Base-by-base conservation (phyloP, 2,888 invertebrate species). In the Alviniconcha strummeri region DNA sequence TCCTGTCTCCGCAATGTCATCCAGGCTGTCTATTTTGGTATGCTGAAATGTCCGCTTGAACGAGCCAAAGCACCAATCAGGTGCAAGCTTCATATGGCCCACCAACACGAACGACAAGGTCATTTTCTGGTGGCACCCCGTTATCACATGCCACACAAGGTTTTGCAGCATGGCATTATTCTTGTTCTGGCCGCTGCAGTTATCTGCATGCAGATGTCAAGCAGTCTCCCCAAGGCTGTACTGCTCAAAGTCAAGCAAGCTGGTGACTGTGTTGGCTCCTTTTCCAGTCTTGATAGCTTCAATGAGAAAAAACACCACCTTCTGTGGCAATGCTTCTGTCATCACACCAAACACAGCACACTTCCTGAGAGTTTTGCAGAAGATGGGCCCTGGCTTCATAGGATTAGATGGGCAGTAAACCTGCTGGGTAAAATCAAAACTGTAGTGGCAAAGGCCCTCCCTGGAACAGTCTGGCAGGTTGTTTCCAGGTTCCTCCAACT, bases 351-450 rank as follows among this genome's bases (percentile, higher is more conserved):
- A 82, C 2, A 84, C 7, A 7, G 79, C 75, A 56, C 82, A 84
- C 17, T 82, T 79, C 8, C 76, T 54, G 0, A 80, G 84, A 15
- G 84, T 80, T 82, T 86, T 76, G 71, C 87, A 86, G 79, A 81
- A 87, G 54, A 87, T 72, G 4, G 85, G 87, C 5, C 88, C 88
- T 78, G 88, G 87, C 80, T 88, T 87, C 55, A 82, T 78, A 19
- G 88, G 87, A 75, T 86, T 74, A 17, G 56, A 80, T 11, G 88
- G 88, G 72, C 83, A 88, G 57, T 87, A 86, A 8, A 87, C n/a
- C 80, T 87, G 86, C 67, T 87, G 87, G 11, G 87, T 84, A 82
- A 80, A 81, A 76, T 85, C 84, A n/a, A n/a, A n/a, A n/a, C n/a
- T n/a, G 8, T 74, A n/a, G 56, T 84, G 84, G 1, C 5, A 3